Evolutionary conservation across 2,888 invertebrate species (phyloP).

Genomic region (Lapara coniferarum): DNA sequence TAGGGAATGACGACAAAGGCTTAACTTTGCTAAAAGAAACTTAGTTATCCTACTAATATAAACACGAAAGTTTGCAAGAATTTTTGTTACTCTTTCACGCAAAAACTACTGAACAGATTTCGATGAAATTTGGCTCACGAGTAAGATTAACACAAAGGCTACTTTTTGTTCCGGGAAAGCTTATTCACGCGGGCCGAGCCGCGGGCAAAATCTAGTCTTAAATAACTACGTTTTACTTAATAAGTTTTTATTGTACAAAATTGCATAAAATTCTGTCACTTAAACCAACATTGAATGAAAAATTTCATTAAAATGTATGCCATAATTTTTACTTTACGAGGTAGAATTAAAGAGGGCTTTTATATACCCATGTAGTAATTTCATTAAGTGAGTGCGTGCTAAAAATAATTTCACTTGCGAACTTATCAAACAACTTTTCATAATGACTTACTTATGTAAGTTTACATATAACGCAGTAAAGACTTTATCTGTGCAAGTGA

Average conservation of each 20-base stretch:
- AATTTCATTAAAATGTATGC: neutral
- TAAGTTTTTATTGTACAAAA: neutral
- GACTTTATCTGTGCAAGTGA: slow-evolving; percentile 50
- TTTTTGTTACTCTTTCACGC: too few relatives aligned
- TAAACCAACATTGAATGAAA: neutral
- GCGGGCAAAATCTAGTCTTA: too few relatives aligned
- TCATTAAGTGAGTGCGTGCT: slow-evolving; percentile 25
- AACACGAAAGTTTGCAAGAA: too few relatives aligned
- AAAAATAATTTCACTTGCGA: slow-evolving; percentile 11
- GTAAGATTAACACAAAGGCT: too few relatives aligned
- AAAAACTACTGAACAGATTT: too few relatives aligned
- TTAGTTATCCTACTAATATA: too few relatives aligned
- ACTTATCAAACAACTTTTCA: slow-evolving; percentile 19
- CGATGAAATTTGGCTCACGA: too few relatives aligned
- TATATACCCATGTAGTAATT: slow-evolving; percentile 33
- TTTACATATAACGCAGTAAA: slow-evolving; percentile 27
- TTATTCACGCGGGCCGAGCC: too few relatives aligned
- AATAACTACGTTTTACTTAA: too few relatives aligned
- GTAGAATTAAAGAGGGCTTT: slow-evolving; percentile 1
- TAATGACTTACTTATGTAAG: slow-evolving; percentile 29
- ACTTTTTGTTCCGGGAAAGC: too few relatives aligned
- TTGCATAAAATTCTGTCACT: neutral
- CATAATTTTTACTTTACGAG: slow-evolving; percentile 1
- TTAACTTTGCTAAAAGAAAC: too few relatives aligned
- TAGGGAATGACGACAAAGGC: too few relatives aligned